Conservation (phyloP, 2,888 invertebrate genomes). For the Trissoscelio sp. region DNA sequence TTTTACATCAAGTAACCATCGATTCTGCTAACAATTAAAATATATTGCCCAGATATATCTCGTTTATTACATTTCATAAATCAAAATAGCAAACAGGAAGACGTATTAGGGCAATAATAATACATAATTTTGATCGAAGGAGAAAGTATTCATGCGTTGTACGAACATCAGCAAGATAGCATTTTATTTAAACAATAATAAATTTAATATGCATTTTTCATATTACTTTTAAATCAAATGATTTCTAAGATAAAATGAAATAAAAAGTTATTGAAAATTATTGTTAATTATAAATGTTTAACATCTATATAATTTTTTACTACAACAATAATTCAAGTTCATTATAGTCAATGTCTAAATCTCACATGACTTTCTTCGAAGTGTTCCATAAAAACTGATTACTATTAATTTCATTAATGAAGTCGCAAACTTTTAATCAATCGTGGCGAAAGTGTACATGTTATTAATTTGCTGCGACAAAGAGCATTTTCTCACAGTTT, state of each 20-base stretch:
- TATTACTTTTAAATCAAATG: background rate
- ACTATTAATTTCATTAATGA: conserved; percentile 31
- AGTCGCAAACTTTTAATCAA: conserved; percentile 33
- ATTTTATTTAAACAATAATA: background rate
- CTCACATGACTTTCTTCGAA: background rate
- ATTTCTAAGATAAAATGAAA: too few relatives aligned
- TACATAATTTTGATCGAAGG: conserved; percentile 19
- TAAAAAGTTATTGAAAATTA: too few relatives aligned
- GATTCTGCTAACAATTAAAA: conserved; percentile 14
- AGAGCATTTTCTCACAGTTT: conserved; percentile 58
- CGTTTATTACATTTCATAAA: conserved; percentile 8
- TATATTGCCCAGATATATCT: background rate
- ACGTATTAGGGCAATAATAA: background rate
- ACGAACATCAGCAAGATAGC: background rate
- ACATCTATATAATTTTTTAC: too few relatives aligned
- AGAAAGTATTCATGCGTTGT: conserved; percentile 21
- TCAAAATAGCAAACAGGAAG: background rate
- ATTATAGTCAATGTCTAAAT: background rate
- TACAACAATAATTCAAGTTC: background rate
- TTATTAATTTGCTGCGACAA: conserved; percentile 58
- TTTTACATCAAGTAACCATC: conserved; percentile 10
- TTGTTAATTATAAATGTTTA: too few relatives aligned
- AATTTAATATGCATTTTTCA: too few relatives aligned
- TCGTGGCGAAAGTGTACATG: conserved; percentile 51
- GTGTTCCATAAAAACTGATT: conserved; percentile 1